Evolutionary conservation across 2,797 vertebrate species (phyloP), one percentile per base, ranked within the genome.

Genomic region (Protonibea diacanthus): DNA sequence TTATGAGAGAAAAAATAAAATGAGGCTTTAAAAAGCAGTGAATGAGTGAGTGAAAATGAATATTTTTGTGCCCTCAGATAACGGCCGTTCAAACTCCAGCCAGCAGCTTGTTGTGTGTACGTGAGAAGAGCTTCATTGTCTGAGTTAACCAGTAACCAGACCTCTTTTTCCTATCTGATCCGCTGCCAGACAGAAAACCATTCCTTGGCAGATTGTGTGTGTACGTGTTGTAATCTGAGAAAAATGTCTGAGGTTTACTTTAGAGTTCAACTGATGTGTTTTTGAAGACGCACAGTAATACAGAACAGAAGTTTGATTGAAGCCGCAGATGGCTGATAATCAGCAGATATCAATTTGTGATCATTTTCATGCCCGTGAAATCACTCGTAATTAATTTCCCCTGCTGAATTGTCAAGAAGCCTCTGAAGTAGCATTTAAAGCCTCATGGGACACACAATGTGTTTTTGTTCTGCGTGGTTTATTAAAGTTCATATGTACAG

Each of bases 141-240:
- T 7, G 21, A 68, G 81, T 83, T 83, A 86, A 83, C 75, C 75
- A 79, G 75, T 88, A 83, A 83, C 83, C 66, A 74, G 75, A 60
- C 20, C 20, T 33, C 49, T 3, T 67, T 12, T 76, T 83, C 74
- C 53, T 71, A 1, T 70, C 63, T 81, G 80, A 74, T 60, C 33
- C 14, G 62, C 52, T 78, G 83, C 83, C 83, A 83, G 48, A 20
- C 51, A 3, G 2, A 17, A 23, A 82, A 3, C 1, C 2, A 14
- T 33, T 76, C 38, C 27, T 33, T 21, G 51, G 60, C 70, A 58
- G 55, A 4, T 40, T 45, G 27, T 7, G 38, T 17, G 52, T 38
- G 52, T 23, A 23, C 23, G 59, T 63, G 70, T 9, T 57, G 78
- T 71, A 59, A 73, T 67, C 27, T 59, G 60, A 78, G 53, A 13